Base-by-base conservation (phyloP, 2,888 invertebrate species). In the Fragum whitleyi region DNA sequence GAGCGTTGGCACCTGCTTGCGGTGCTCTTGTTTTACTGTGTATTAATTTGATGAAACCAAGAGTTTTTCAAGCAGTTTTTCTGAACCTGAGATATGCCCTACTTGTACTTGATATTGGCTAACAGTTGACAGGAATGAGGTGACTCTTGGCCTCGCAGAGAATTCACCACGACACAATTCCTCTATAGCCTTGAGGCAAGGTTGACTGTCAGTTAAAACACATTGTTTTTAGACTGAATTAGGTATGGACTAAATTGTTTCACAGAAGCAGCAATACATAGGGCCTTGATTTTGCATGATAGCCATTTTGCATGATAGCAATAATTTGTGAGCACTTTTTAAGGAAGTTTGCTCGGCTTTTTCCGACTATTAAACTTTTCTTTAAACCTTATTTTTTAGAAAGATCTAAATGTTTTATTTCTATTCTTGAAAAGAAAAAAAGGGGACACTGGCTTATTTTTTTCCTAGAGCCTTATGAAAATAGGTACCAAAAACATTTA, bases 201-300 rank as follows among this genome's bases (percentile, higher is more conserved):
- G 85, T 51, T 84, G 67, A 65, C 87, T 85, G 75, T 88, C 88
- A 7, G 87, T 87, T 0, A 88, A 74, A 14, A 87, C 79, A 67
- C 75, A 29, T 59, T 74, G 19, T 51, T 57, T 14, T 51, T 80
- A 3, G 79, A 81, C 59, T 86, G 86, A n/a, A 88, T 85, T n/a
- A 86, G 80, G 59, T 53, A 82, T 14, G 86, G 88, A 59, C 81
- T 81, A 55, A 80, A 89, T 51, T 89, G 86, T 47, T 86, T 86
- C 2, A 86, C 65, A 9, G 86, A 75, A 3, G 85, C 77, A 0
- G 79, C 80, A 9, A 88, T 88, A 19, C 80, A 67, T 16, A 89
- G 59, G n/a, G 88, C 86, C 42, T 87, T 87, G 0, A 89, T 73
- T 55, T 89, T 86, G 59, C 86, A 89, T 1, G 85, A 87, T 36